Evolutionary conservation across 2,797 vertebrate species (phyloP), one percentile per base, ranked within the genome.

Genomic region (Malurus splendens): DNA sequence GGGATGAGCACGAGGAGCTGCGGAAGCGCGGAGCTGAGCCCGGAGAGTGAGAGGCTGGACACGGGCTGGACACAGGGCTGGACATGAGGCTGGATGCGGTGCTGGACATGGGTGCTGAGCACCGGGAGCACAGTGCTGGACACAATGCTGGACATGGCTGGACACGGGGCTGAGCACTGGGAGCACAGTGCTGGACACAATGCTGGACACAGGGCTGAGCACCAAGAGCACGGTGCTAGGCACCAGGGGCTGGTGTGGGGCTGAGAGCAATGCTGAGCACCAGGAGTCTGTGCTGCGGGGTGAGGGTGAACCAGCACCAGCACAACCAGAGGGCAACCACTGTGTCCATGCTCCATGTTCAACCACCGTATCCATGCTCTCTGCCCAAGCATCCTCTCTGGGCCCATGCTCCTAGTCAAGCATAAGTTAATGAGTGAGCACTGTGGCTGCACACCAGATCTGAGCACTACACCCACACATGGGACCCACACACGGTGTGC

Each of bases 281-380:
- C 10, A n/a, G 44, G 47, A 28, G 12, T 14, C 47, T 8, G 33
- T 7, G n/a, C 11, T 14, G 1, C 6, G 39, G 39, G 47, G 18
- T 5, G 14, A 41, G 39, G 30, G 55, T 2, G 47, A 39, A 5
- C 13, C 2, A 32, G n/a, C 2, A 7, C 8, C 36, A 36, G 36
- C 36, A 36, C 10, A n/a, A n/a, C n/a, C n/a, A 36, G 36, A 36
- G 36, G 11, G 23, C 24, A 14, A 19, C 4, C 56, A 59, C 36
- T 6, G 1, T 39, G 36, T 22, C 38, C 27, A 11, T 20, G 27
- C 44, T 41, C 39, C 0, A 3, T 30, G 48, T 25, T 32, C 20
- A 8, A 9, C 11, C 30, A 52, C 7, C 9, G 0, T 8, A 48
- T 25, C 61, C 14, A 4, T 2, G 9, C 17, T 4, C 4, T 1